A percentile compares a stretch with the other conserved stretches of the same genome.
phyloP scores from a whole-genome alignment of 2,797 vertebrate genomes.

The Acipenser oxyrinchus region DNA sequence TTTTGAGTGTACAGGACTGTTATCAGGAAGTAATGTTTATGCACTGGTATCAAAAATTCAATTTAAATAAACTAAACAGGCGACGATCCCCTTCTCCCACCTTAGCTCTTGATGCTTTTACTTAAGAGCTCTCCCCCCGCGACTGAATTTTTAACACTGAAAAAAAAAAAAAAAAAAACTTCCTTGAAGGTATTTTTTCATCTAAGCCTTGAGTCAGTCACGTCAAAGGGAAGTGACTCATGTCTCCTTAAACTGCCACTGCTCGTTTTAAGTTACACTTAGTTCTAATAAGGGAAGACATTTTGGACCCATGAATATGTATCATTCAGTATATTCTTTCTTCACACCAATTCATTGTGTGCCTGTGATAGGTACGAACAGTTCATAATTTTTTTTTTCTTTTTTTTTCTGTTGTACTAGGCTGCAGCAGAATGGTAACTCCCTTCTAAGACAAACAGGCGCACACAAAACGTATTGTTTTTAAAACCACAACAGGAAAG shows the following conservation, averaged over 20 bases:
- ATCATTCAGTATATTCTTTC: constrained; percentile 3
- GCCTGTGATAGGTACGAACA: neutral
- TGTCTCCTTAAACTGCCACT: constrained; percentile 9
- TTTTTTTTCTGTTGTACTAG: neutral
- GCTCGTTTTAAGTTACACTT: constrained; percentile 8
- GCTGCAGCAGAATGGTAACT: constrained; percentile 3
- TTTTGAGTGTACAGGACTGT: no score
- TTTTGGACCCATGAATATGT: neutral
- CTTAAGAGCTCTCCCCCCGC: neutral
- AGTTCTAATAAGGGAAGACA: constrained; percentile 12
- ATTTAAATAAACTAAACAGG: no score
- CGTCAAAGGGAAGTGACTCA: constrained; percentile 15
- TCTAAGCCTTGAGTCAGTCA: constrained; percentile 14
- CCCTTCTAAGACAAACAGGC: constrained; percentile 6
- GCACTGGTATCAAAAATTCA: no score
- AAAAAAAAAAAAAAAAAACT: constrained; percentile 2
- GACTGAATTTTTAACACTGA: neutral
- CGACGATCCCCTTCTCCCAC: no score
- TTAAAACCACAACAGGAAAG: neutral
- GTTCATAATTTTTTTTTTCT: neutral
- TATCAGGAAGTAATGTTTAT: no score
- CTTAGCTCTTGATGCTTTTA: neutral
- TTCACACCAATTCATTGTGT: constrained; percentile 13
- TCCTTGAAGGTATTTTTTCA: constrained; percentile 5
- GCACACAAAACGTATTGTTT: neutral